Evolutionary conservation across 2,797 vertebrate species (phyloP).

Genomic region (Sebastes trivittatus): DNA sequence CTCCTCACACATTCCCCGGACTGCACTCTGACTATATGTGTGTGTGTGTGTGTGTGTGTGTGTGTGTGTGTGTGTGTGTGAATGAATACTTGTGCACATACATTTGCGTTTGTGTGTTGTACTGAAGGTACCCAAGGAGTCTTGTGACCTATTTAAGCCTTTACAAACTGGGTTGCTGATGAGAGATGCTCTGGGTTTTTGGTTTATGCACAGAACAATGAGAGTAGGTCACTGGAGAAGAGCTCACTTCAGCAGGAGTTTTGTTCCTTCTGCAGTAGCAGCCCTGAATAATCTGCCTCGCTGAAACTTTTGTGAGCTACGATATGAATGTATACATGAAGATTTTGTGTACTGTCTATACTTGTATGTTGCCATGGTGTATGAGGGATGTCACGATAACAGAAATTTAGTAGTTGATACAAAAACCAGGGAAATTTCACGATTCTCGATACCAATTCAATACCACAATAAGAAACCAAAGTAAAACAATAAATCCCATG

Average conservation of each 20-base stretch:
- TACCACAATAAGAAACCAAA: neutral
- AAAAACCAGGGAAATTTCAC: neutral
- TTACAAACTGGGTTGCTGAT: conserved; percentile 31
- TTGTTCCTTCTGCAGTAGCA: neutral
- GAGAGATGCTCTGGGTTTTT: neutral
- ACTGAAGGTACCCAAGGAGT: conserved; percentile 22
- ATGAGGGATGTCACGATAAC: neutral
- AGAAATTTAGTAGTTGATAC: neutral
- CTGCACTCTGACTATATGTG: neutral
- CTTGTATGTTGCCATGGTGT: neutral
- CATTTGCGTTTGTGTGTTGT: neutral
- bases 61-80: too few relatives aligned
- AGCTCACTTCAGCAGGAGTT: neutral
- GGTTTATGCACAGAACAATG: neutral
- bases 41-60: neutral
- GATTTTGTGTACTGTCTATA: neutral
- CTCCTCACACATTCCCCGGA: neutral
- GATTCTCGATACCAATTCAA: neutral
- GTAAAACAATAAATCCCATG: neutral
- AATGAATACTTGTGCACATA: neutral
- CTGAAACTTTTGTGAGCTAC: neutral
- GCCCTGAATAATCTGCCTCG: neutral
- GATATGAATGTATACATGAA: neutral
- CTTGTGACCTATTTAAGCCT: conserved; percentile 47
- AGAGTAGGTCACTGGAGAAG: neutral